These are phyloP conservation scores for Phaonia tiefii DNA, from an alignment of 2,888 invertebrate species.

Conservation along the genomic window DNA sequence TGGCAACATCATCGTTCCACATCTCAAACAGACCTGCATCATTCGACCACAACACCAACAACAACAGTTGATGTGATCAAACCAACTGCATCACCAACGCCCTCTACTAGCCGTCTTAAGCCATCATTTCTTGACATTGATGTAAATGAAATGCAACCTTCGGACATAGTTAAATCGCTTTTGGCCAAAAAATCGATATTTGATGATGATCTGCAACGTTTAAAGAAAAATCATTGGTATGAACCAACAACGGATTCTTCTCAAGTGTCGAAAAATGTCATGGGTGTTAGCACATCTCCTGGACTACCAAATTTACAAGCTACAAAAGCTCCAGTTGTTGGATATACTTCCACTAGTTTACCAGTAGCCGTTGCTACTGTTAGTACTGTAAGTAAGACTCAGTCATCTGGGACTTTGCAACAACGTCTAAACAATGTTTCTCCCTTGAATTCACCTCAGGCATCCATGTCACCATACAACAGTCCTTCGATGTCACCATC, in stretches of 20 bases:
- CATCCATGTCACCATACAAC: conserved; percentile 79
- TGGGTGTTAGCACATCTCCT: conserved; percentile 74
- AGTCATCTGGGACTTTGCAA: conserved; percentile 71
- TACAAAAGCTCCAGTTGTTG: conserved; percentile 74
- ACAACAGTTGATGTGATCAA: conserved; percentile 68
- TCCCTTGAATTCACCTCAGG: conserved; percentile 80
- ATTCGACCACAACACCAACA: conserved; percentile 79
- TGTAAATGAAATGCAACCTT: conserved; percentile 91
- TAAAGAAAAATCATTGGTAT: conserved; percentile 93
- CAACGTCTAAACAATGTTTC: conserved; percentile 79
- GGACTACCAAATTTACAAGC: conserved; percentile 79
- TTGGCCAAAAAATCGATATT: conserved; percentile 96
- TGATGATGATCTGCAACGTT: conserved; percentile 95
- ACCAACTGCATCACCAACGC: conserved; percentile 71
- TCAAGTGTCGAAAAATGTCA: conserved; percentile 67
- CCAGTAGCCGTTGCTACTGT: conserved; percentile 40
- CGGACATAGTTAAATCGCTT: conserved; percentile 95
- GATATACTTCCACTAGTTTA: conserved; percentile 70
- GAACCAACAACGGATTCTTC: conserved; percentile 81
- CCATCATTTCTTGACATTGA: conserved; percentile 86
- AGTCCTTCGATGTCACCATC: conserved; percentile 80
- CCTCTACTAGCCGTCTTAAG: conserved; percentile 83
- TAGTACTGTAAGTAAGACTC: conserved; percentile 65
- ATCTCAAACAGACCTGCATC: conserved; percentile 81
- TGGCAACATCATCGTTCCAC: conserved; percentile 71